phyloP scores from a whole-genome alignment of 2,888 invertebrate species.

The Selenia dentaria region DNA sequence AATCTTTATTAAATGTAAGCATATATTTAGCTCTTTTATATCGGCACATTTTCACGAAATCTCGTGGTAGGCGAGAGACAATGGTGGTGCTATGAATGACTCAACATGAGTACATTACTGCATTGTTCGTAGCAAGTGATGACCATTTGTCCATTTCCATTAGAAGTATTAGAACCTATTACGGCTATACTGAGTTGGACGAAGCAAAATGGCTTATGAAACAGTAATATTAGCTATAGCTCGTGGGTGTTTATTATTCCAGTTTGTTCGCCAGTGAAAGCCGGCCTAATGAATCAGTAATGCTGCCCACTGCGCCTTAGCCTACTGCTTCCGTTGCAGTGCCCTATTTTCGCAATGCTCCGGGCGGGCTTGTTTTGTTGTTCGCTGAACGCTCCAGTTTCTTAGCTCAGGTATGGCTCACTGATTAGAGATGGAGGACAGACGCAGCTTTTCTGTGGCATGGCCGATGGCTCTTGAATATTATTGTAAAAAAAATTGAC shows the following conservation, averaged over 20 bases:
- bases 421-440: too few relatives aligned
- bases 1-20: too few relatives aligned
- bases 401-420: conserved; percentile 4
- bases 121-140: too few relatives aligned
- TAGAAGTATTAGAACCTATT: conserved; percentile 5
- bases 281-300: conserved; percentile 67
- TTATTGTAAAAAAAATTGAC: too few relatives aligned
- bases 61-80: too few relatives aligned
- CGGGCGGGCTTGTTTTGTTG: conserved; percentile 28
- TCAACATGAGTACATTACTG: too few relatives aligned
- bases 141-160: too few relatives aligned
- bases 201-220: conserved; percentile 31
- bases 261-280: conserved; percentile 62
- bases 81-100: too few relatives aligned
- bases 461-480: too few relatives aligned
- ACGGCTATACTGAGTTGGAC: conserved; percentile 8
- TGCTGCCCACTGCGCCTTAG: conserved; percentile 49
- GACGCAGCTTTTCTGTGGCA: too few relatives aligned
- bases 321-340: conserved; percentile 60
- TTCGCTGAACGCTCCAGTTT: conserved; percentile 16
- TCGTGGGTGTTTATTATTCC: conserved; percentile 65
- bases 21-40: too few relatives aligned
- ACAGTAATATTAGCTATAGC: conserved; percentile 18
- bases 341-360: conserved; percentile 64
- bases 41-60: too few relatives aligned